These are phyloP conservation scores for Poeciliopsis paucimaculata DNA, from an alignment of 2,797 vertebrate species.

Conservation along the genomic window DNA sequence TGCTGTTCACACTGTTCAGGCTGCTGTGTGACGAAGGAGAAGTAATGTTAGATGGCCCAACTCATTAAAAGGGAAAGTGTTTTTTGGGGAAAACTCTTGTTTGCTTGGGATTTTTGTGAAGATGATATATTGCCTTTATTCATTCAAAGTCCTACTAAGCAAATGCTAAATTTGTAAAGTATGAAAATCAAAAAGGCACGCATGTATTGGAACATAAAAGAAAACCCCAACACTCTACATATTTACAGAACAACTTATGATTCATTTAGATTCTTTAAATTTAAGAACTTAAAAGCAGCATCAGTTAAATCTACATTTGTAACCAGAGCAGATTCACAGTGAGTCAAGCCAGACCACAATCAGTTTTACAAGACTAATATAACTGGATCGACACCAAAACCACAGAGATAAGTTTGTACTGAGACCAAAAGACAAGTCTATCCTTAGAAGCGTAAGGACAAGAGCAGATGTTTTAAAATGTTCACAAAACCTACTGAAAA, in stretches of 20 bases:
- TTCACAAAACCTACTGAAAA: background rate
- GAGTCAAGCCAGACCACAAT: background rate
- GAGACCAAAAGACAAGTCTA: background rate
- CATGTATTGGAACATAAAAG: background rate
- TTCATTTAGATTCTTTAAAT: background rate
- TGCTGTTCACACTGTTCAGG: slow-evolving; percentile 93
- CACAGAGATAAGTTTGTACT: background rate
- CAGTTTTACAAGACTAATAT: background rate
- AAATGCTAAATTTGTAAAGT: background rate
- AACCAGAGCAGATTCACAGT: background rate
- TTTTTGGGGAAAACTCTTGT: background rate
- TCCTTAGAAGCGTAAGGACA: background rate
- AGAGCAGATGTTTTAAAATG: background rate
- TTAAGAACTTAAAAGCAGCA: background rate
- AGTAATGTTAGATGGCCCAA: background rate
- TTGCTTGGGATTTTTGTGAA: background rate
- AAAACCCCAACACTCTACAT: background rate
- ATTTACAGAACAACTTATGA: background rate
- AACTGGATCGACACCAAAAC: background rate
- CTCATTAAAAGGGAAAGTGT: background rate
- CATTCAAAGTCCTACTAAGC: background rate
- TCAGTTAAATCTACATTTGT: background rate
- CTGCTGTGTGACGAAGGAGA: slow-evolving; percentile 80
- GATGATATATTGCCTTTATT: background rate
- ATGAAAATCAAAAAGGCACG: background rate